Evolutionary conservation across 2,888 invertebrate genomes (phyloP).

Genomic region (Drosophila atripex): DNA sequence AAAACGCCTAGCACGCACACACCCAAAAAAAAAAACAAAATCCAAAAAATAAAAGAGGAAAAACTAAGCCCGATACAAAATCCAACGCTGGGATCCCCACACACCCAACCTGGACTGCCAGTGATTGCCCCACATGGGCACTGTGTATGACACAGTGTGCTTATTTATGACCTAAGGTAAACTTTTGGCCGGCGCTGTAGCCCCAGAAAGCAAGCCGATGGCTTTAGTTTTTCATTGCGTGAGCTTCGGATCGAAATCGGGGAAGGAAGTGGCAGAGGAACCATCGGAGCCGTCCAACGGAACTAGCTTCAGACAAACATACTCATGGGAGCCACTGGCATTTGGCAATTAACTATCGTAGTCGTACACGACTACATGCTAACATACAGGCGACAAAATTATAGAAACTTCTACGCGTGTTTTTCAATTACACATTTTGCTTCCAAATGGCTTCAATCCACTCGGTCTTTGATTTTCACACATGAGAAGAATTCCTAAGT

Average conservation of each 20-base stretch:
- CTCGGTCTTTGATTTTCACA: too few species aligned
- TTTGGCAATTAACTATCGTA: slow-evolving; percentile 36
- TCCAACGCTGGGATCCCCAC: slow-evolving; percentile 25
- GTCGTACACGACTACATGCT: neutral
- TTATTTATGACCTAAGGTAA: slow-evolving; percentile 60
- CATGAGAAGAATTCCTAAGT: too few species aligned
- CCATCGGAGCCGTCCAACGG: slow-evolving; percentile 12
- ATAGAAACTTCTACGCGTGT: neutral
- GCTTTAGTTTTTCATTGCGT: slow-evolving; percentile 41
- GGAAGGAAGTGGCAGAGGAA: slow-evolving; percentile 16
- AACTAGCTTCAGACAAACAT: slow-evolving; percentile 13
- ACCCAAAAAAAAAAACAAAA: slow-evolving; percentile 29
- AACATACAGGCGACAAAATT: slow-evolving; percentile 34
- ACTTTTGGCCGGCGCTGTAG: slow-evolving; percentile 45
- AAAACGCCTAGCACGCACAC: slow-evolving; percentile 51
- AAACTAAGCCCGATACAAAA: slow-evolving; percentile 20
- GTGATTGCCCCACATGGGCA: slow-evolving; percentile 52
- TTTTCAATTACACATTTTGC: too few species aligned
- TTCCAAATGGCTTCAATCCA: too few species aligned
- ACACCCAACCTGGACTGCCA: slow-evolving; percentile 31
- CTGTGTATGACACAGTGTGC: slow-evolving; percentile 49
- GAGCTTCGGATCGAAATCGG: slow-evolving; percentile 14
- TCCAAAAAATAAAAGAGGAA: slow-evolving; percentile 16
- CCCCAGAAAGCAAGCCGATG: slow-evolving; percentile 23
- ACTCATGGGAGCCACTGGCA: slow-evolving; percentile 13